Evolutionary conservation across 1,140 invertebrate genomes (phyloP).

Genomic region (Hycleus cichorii): DNA sequence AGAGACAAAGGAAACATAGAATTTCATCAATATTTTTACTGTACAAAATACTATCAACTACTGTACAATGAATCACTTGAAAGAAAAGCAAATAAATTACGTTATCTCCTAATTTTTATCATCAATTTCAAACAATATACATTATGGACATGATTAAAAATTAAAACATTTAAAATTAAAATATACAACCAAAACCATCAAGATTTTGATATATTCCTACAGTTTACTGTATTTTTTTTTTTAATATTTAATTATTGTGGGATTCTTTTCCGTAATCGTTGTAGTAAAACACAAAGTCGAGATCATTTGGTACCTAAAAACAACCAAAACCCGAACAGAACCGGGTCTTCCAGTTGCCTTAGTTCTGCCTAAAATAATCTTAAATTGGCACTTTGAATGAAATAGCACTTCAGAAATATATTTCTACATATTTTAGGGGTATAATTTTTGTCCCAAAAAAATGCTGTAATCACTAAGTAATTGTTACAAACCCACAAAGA

Average conservation of each 20-base stretch:
- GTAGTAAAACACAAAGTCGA: slow-evolving; percentile 27
- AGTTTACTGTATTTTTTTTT: neutral
- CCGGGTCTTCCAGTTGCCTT: neutral
- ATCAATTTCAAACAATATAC: slow-evolving; percentile 33
- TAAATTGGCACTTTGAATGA: slow-evolving; percentile 39
- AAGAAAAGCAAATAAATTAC: slow-evolving; percentile 39
- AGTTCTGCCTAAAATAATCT: slow-evolving; percentile 27
- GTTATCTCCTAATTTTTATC: slow-evolving; percentile 22
- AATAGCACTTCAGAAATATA: slow-evolving; percentile 35
- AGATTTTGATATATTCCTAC: slow-evolving; percentile 19
- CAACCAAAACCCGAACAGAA: too few relatives aligned
- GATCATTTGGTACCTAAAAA: slow-evolving; percentile 17
- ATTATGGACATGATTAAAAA: slow-evolving; percentile 31
- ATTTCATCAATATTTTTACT: slow-evolving; percentile 23
- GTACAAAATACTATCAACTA: slow-evolving; percentile 38
- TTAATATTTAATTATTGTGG: neutral
- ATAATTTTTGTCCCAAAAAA: slow-evolving; percentile 5
- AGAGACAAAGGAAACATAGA: slow-evolving; percentile 35
- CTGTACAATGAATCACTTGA: slow-evolving; percentile 39
- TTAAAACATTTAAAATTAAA: slow-evolving; percentile 18
- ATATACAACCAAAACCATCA: slow-evolving; percentile 18
- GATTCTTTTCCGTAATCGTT: slow-evolving; percentile 19
- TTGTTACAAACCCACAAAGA: slow-evolving; percentile 26
- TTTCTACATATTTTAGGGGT: slow-evolving; percentile 9
- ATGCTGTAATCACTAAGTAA: slow-evolving; percentile 16